Base-by-base conservation (phyloP, 2,113 vertebrate species). In the Serilophus lunatus region DNA sequence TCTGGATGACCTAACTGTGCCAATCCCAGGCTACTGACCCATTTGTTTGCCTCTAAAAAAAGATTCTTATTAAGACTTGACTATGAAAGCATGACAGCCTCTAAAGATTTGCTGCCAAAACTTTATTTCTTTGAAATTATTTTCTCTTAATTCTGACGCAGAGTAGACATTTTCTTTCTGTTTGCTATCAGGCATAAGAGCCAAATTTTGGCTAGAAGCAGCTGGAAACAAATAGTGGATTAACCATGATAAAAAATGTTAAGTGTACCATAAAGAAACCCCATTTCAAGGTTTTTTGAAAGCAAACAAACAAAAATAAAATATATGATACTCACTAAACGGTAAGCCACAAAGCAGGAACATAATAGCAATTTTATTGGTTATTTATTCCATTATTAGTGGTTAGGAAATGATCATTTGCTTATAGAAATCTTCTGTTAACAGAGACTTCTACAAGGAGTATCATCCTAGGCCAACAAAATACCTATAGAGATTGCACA, bases 321-420 rank as follows among this genome's bases (percentile, higher is more conserved):
- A 24, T 4, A 13, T 13, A 19, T 1, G 0, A 49, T 49, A 49
- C 2, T 60, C 11, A 18, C 6, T 19, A 56, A 68, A 51, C 19
- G 23, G 9, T 18, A 59, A 14, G 20, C 7, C 40, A 44, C 14
- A 44, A 33, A 56, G 13, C 11, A n/a, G 69, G 63, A 92, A 22
- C 0, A 8, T 24, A 56, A 72, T 9, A 36, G 42, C 13, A 0
- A 45, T n/a, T 44, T 40, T 18, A 53, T 7, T 4, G 1, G 9
- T 35, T 79, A 60, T 31, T 3, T 57, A 44, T 59, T 68, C 17
- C 16, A 14, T 33, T 64, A 28, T 38, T 44, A 68, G n/a, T 19
- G 24, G 13, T 24, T 18, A 50, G 42, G 15, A 61, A 85, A 31
- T 18, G 6, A 54, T 18, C 29, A 28, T 88, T 90, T 53, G 29